These are phyloP conservation scores for Podocnemis expansa DNA, from an alignment of 2,113 vertebrate genomes.

Conservation along the genomic window DNA sequence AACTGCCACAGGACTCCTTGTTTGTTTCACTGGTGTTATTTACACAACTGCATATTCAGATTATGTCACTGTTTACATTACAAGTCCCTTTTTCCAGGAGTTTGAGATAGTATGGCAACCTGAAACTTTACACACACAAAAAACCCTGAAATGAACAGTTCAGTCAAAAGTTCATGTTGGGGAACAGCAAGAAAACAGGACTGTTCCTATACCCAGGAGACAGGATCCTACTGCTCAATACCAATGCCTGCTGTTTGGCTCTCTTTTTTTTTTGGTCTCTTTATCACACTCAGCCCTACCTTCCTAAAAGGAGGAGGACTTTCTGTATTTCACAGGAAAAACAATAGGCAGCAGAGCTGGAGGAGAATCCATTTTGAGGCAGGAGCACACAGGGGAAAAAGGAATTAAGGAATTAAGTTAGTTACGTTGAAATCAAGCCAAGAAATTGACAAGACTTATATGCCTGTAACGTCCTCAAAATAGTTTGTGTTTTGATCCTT, in stretches of 20 bases:
- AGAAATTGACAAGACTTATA: background rate
- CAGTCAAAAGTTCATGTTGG: background rate
- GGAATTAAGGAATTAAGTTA: background rate
- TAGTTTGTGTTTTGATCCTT: background rate
- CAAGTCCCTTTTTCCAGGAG: background rate
- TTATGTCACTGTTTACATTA: background rate
- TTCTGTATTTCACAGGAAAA: background rate
- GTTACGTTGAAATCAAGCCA: background rate
- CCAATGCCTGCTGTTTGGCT: background rate
- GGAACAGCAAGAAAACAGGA: background rate
- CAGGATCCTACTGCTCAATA: background rate
- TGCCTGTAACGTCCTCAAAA: background rate
- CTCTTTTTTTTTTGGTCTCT: background rate
- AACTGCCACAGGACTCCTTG: no score
- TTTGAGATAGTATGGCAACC: background rate
- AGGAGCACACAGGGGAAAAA: background rate
- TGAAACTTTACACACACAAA: background rate
- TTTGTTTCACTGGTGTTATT: background rate
- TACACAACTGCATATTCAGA: background rate
- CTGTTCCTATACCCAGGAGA: background rate
- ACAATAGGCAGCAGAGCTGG: background rate
- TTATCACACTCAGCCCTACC: background rate
- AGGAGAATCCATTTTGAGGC: background rate
- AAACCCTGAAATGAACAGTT: background rate
- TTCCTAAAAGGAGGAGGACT: background rate